Evolutionary conservation across 2,888 invertebrate genomes (phyloP).

Genomic region (Trissolcus japonicus): DNA sequence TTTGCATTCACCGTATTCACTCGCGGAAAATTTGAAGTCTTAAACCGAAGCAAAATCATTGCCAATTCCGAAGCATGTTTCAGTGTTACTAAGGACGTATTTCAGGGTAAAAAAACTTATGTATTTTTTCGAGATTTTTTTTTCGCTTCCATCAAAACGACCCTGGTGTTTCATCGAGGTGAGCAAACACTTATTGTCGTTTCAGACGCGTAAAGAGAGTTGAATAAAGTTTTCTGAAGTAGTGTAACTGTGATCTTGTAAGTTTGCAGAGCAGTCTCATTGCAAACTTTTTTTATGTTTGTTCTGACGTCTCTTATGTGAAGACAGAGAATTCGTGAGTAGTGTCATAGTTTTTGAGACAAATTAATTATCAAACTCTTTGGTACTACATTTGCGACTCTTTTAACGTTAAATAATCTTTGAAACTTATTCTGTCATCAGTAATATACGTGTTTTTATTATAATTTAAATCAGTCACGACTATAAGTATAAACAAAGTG

Average conservation of each 20-base stretch:
- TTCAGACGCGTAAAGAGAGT: conserved; percentile 19
- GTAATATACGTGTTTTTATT: too few species aligned
- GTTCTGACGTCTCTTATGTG: neutral
- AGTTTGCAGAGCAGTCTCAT: conserved; percentile 2
- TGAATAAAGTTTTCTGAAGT: conserved; percentile 24
- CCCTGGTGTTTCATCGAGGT: conserved; percentile 1
- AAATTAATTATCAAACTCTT: too few species aligned
- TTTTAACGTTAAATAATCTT: too few species aligned
- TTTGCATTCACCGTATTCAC: conserved; percentile 58
- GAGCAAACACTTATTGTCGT: conserved; percentile 38
- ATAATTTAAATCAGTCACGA: too few species aligned
- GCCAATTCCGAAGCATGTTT: conserved; percentile 27
- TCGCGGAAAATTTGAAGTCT: conserved; percentile 56
- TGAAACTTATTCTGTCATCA: neutral
- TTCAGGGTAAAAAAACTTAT: conserved; percentile 29
- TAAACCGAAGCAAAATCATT: conserved; percentile 56
- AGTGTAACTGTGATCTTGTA: conserved; percentile 28
- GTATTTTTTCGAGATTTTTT: conserved; percentile 31
- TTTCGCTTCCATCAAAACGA: conserved; percentile 36
- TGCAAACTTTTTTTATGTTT: neutral
- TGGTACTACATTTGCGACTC: too few species aligned
- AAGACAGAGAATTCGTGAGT: conserved; percentile 1
- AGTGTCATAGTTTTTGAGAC: neutral
- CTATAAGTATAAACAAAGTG: too few species aligned
- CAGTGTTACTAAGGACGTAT: too few species aligned